Evolutionary conservation across 2,888 invertebrate species (phyloP), one percentile per base, ranked within the genome.

Genomic region (Sycophila texana): DNA sequence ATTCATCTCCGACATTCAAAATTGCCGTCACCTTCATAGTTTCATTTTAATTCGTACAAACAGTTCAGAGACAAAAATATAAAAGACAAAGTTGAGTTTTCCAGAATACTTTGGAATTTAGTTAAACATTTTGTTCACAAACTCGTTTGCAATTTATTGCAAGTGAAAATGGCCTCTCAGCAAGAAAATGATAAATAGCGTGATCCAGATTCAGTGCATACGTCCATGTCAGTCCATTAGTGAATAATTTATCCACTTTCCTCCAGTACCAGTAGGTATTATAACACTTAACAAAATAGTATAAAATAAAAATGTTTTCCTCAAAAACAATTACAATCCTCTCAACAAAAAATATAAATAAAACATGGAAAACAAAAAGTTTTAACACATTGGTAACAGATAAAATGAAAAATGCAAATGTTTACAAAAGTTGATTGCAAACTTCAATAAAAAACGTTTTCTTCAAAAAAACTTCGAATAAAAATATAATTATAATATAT

Each of bases 161-260:
- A 39, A 47, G 7, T 66, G 58, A 72, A 72, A 72, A 57, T 67
- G n/a, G 16, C 20, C 22, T 72, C 20, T 66, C 63, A 63, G 30
- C 51, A 77, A 57, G 58, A 66, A 58, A 72, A 39, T 39, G 10
- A 39, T 39, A 39, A 77, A 70, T 66, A 71, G 49, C 26, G 47
- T 55, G 49, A 74, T 57, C 57, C 55, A 58, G 58, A 58, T 74
- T 74, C 49, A 26, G 74, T 74, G 74, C 66, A 66, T 72, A 51
- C 30, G 58, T 71, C 65, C 58, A 20, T 58, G 51, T 77, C 65
- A 77, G 71, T 72, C 74, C 58, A 49, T 66, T 49, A 26, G 74
- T 49, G 58, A 66, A 66, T 66, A 22, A 57, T 58, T 57, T 10
- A 49, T 65, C 49, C 57, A 49, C 49, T 18, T 4, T 63, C 53